phyloP scores from a whole-genome alignment of 2,113 vertebrate genomes.

The Micronycteris hirsuta region DNA sequence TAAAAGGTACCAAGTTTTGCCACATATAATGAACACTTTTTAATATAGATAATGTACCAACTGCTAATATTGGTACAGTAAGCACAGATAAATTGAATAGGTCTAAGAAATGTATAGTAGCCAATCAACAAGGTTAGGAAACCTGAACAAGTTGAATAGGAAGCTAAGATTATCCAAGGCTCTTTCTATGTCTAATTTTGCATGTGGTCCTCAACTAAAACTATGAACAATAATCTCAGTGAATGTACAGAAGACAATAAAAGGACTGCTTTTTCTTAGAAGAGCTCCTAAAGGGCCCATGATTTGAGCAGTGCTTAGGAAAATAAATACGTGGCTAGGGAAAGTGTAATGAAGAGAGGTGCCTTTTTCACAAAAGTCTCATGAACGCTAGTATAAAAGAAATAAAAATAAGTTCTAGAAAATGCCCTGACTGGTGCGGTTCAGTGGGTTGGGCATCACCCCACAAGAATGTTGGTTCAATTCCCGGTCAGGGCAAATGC shows the following conservation, averaged over 20 bases:
- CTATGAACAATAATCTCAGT: not conserved
- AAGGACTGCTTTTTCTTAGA: not conserved
- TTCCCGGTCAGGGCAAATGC: too few relatives aligned
- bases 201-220: not conserved
- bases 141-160: not conserved
- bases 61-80: not conserved
- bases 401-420: not conserved
- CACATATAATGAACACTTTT: too few relatives aligned
- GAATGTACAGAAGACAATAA: not conserved
- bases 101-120: not conserved
- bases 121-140: not conserved
- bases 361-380: not conserved
- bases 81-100: not conserved
- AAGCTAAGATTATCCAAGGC: not conserved
- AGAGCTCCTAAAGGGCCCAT: not conserved
- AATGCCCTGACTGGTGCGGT: not conserved
- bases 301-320: not conserved
- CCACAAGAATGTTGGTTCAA: too few relatives aligned
- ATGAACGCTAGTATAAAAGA: not conserved
- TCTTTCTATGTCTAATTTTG: not conserved
- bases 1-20: not conserved
- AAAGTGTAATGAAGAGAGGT: not conserved
- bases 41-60: not conserved
- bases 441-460: too few relatives aligned
- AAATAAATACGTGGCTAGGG: not conserved